These are phyloP conservation scores for Acholoe squamosa DNA, from an alignment of 2,888 invertebrate species.

Conservation along the genomic window DNA sequence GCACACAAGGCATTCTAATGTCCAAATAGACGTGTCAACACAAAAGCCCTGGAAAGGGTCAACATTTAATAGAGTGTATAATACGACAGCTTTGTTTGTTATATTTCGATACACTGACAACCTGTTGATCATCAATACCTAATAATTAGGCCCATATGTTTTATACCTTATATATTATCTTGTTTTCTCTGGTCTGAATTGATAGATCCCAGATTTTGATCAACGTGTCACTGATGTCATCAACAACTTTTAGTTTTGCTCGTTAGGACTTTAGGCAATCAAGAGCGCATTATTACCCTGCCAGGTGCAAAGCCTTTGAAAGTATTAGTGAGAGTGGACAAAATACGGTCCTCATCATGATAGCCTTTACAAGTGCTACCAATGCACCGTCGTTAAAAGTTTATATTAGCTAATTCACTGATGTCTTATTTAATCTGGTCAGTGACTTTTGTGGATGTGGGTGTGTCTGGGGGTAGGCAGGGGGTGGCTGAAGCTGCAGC, in stretches of 20 bases:
- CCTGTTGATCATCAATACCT: too few species aligned
- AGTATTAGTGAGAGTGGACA: neutral
- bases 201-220: too few species aligned
- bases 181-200: too few species aligned
- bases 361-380: constrained; percentile 7
- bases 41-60: too few species aligned
- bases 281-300: neutral
- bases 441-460: neutral
- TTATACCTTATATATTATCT: too few species aligned
- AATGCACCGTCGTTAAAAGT: neutral
- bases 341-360: neutral
- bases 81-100: too few species aligned
- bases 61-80: too few species aligned
- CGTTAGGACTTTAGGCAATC: neutral
- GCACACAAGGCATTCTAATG: neutral
- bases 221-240: constrained; percentile 1
- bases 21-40: too few species aligned
- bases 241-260: neutral
- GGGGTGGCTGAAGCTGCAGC: neutral
- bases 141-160: too few species aligned
- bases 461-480: neutral
- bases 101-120: too few species aligned
- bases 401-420: constrained; percentile 3
- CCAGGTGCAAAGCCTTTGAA: neutral
- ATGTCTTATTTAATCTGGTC: constrained; percentile 40